Base-by-base conservation (phyloP, 1,140 invertebrate genomes). In the Diachasmimorpha longicaudata region DNA sequence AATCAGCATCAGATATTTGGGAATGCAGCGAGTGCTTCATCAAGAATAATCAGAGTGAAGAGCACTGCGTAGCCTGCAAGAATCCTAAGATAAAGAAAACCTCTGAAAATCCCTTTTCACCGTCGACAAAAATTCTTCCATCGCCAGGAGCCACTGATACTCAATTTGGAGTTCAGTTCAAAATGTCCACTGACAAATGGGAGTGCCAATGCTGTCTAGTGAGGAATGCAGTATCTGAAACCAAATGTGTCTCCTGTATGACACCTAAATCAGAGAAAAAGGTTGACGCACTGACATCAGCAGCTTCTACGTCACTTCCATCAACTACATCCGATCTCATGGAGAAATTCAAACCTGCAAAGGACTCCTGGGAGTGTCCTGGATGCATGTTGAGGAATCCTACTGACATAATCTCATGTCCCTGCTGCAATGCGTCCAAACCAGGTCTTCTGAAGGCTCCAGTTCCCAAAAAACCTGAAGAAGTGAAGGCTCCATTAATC, bases 371-470 rank as follows among this genome's bases (percentile, higher is more conserved):
- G 92, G 90, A 90, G 74, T 93, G 92, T 85, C 82, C 89, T 36
- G 86, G 84, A n/a, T 93, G 92, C 82, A 88, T 92, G 88, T 87
- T 93, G 13, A 85, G 83, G 71, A 93, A 93, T 81, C 86, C 88
- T 23, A 82, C 81, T 9, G 84, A 89, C 23, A 89, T 86, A 46
- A 80, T 79, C 4, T 91, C 90, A 79, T 96, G 95, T 87, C 87
- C 91, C 21, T 94, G 94, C 77, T 95, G 94, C 82, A 92, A 93
- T 72, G 89, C 92, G 25, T 83, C 90, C 0, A 94, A 92, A 81
- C 92, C 93, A 9, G 90, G 88, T 21, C 39, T 81, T 31, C 8
- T 66, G 46, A 79, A 52, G 67, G 66, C 75, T 68, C 76, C 31
- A 86, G 78, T 69, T 75, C 48, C 75, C 85, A 63, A 79, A 83